Percentiles rank a stretch among this genome's conserved stretches.
Conservation (phyloP, 53 echinoderm and acorn worm species). For the Apostichopus leukothele region DNA sequence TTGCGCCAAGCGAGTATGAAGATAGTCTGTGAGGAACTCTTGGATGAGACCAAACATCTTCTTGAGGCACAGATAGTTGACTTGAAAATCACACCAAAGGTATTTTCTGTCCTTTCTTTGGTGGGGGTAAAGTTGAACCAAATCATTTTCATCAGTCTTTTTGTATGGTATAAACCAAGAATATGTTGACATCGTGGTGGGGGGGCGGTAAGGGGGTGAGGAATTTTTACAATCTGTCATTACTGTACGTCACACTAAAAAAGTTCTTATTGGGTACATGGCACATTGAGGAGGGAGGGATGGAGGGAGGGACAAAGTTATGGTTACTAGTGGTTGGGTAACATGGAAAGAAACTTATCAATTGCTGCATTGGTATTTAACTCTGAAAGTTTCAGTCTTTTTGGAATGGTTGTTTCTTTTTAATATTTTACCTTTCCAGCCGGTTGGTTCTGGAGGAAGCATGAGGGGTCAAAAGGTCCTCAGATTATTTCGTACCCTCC, state of each 20-base stretch:
- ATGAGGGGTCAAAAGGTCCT: constrained; percentile 70
- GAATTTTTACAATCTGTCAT: no score
- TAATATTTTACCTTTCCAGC: background rate
- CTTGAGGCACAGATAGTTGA: background rate
- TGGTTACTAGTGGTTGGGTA: background rate
- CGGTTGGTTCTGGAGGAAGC: constrained; percentile 79
- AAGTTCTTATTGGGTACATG: no score
- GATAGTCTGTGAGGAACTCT: background rate
- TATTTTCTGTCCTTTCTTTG: background rate
- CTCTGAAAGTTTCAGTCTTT: no score
- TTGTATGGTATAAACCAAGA: no score
- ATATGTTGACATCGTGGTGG: no score
- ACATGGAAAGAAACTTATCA: no score
- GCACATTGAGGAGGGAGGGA: no score
- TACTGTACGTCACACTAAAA: no score
- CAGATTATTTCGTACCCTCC: constrained; percentile 58
- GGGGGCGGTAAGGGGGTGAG: no score
- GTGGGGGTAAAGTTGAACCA: no score
- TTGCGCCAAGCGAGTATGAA: constrained; percentile 11
- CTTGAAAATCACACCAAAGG: constrained; percentile 33
- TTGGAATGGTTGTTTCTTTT: background rate
- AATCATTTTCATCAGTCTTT: no score
- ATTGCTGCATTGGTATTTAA: no score
- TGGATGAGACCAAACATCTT: constrained; percentile 12
- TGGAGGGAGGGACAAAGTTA: background rate